Evolutionary conservation across 1,140 invertebrate genomes (phyloP).

Genomic region (Papilio xuthus): DNA sequence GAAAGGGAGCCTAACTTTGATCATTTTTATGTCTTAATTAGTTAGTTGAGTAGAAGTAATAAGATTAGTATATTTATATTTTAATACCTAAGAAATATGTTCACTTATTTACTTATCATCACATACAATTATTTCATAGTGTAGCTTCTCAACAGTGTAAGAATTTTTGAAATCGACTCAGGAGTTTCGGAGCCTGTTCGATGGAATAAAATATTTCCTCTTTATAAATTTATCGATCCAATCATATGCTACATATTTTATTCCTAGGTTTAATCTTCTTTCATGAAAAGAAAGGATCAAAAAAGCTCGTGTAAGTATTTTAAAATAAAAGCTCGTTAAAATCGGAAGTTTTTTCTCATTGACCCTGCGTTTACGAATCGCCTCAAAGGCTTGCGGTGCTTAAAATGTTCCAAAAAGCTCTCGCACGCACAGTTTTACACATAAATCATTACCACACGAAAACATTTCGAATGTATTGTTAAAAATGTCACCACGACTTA

Average conservation of each 20-base stretch:
- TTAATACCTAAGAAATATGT: neutral
- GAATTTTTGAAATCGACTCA: too few relatives aligned
- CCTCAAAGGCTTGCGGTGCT: constrained; percentile 60
- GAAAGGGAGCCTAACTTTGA: neutral
- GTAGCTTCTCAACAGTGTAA: too few relatives aligned
- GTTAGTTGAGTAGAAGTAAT: neutral
- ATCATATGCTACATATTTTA: neutral
- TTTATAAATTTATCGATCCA: too few relatives aligned
- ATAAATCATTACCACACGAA: constrained; percentile 81
- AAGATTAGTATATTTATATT: neutral
- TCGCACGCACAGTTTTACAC: constrained; percentile 69
- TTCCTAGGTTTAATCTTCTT: neutral
- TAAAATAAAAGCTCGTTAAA: constrained; percentile 12
- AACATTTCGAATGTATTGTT: constrained; percentile 79
- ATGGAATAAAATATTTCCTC: too few relatives aligned
- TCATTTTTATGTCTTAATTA: neutral
- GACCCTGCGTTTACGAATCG: constrained; percentile 25
- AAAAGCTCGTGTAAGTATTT: neutral
- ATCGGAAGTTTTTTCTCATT: neutral
- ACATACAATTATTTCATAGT: too few relatives aligned
- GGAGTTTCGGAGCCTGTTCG: too few relatives aligned
- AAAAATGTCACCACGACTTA: constrained; percentile 79
- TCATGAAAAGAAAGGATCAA: neutral
- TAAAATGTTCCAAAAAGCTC: constrained; percentile 66
- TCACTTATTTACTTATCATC: neutral